Percentiles rank a stretch among this genome's conserved stretches.
These are phyloP conservation scores for Channa striata DNA, from an alignment of 2,797 vertebrate genomes.

Conservation along the genomic window DNA sequence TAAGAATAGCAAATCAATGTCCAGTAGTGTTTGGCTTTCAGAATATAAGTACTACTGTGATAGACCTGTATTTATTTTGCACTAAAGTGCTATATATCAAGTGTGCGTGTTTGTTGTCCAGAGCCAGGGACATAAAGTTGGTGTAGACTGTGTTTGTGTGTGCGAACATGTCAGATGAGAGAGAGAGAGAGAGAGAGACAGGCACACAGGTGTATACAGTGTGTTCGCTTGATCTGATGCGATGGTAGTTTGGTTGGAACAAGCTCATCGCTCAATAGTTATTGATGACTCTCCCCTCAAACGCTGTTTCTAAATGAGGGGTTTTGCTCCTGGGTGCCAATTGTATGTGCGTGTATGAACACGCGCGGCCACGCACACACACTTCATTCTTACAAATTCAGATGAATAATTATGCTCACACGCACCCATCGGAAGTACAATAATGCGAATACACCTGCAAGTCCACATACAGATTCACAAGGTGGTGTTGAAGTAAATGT, in stretches of 20 bases:
- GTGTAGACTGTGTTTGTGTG: not conserved
- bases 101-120: conserved; percentile 20
- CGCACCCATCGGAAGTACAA: not conserved
- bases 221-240: conserved; percentile 56
- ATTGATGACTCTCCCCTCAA: conserved; percentile 68
- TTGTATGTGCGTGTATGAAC: conserved; percentile 16
- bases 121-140: conserved; percentile 7
- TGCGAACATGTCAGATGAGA: conserved; percentile 14
- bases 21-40: conserved; percentile 59
- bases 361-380: conserved; percentile 10
- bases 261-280: conserved; percentile 63
- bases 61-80: conserved; percentile 47
- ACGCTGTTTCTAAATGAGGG: conserved; percentile 61
- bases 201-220: conserved; percentile 47
- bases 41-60: conserved; percentile 52
- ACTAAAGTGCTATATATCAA: conserved; percentile 59
- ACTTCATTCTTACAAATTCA: conserved; percentile 7
- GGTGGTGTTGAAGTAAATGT: not conserved
- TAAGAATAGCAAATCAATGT: conserved; percentile 68
- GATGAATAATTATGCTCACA: conserved; percentile 15
- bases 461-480: conserved; percentile 11
- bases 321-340: conserved; percentile 60
- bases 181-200: conserved; percentile 16
- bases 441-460: conserved; percentile 10
- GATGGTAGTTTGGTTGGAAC: conserved; percentile 64